A percentile compares a stretch with the other conserved stretches of the same genome.
phyloP scores from a whole-genome alignment of 2,888 invertebrate genomes.

The Axea sp. region DNA sequence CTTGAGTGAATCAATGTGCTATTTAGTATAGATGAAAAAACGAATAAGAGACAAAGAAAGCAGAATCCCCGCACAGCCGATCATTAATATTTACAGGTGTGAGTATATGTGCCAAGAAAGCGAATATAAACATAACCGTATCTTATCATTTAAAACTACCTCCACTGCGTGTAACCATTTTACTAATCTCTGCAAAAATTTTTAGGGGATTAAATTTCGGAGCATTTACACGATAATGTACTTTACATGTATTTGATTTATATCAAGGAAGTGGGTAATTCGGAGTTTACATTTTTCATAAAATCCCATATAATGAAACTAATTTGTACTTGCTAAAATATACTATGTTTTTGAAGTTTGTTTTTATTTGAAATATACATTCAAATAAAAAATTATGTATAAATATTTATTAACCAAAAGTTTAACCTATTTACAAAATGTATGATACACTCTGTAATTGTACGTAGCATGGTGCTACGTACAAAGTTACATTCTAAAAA shows the following conservation, averaged over 20 bases:
- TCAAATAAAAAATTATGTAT: too few species aligned
- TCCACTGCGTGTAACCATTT: constrained; percentile 28
- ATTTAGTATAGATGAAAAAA: constrained; percentile 8
- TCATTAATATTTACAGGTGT: constrained; percentile 47
- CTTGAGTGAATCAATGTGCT: constrained; percentile 17
- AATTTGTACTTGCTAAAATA: not conserved
- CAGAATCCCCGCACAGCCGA: constrained; percentile 26
- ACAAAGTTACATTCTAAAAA: too few species aligned
- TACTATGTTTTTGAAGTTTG: too few species aligned
- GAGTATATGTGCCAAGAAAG: constrained; percentile 20
- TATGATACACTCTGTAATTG: too few species aligned
- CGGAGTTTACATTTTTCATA: too few species aligned
- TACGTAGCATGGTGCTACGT: too few species aligned
- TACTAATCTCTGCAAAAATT: constrained; percentile 23
- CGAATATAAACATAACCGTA: constrained; percentile 34
- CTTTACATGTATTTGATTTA: constrained; percentile 15
- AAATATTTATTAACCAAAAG: too few species aligned
- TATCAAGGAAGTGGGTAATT: not conserved
- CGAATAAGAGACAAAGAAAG: constrained; percentile 16
- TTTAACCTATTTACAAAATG: too few species aligned
- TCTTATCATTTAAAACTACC: constrained; percentile 45
- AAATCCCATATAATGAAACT: too few species aligned
- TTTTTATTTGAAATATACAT: too few species aligned
- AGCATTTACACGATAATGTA: constrained; percentile 21
- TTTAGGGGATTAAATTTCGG: constrained; percentile 25